Conservation (phyloP, 2,888 invertebrate species). For the Eupithecia abbreviata region DNA sequence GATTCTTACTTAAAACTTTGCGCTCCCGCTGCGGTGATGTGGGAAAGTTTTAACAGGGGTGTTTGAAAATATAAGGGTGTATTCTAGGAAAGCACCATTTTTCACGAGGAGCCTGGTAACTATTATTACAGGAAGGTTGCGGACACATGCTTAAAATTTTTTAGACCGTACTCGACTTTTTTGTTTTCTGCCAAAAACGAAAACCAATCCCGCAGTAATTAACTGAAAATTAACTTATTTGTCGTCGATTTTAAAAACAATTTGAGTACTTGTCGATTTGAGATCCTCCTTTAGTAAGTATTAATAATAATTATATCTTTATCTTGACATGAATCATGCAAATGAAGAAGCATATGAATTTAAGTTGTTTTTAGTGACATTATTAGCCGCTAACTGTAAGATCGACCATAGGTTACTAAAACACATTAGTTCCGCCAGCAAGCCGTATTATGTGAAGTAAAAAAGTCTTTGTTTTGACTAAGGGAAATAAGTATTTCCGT, state of each 20-base stretch:
- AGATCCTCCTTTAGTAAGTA: too few relatives aligned
- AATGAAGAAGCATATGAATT: too few relatives aligned
- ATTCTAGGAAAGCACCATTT: not conserved
- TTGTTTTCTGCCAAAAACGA: not conserved
- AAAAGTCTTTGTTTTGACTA: too few relatives aligned
- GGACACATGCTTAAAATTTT: not conserved
- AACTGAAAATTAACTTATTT: not conserved
- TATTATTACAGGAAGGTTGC: not conserved
- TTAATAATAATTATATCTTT: too few relatives aligned
- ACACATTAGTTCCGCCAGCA: too few relatives aligned
- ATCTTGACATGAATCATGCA: too few relatives aligned
- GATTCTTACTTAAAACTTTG: slow-evolving; percentile 19
- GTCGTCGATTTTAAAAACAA: not conserved
- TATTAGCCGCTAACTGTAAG: too few relatives aligned
- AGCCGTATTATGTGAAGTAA: too few relatives aligned
- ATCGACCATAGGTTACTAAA: too few relatives aligned
- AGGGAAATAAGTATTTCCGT: not conserved
- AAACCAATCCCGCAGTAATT: not conserved
- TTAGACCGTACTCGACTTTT: not conserved
- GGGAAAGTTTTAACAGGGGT: not conserved
- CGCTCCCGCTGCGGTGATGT: slow-evolving; percentile 8
- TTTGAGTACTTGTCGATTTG: too few relatives aligned
- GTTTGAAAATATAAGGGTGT: not conserved
- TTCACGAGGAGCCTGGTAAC: too few relatives aligned
- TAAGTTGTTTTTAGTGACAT: not conserved